Evolutionary conservation across 2,888 invertebrate genomes (phyloP).

Genomic region (Orchesellides sinensis): DNA sequence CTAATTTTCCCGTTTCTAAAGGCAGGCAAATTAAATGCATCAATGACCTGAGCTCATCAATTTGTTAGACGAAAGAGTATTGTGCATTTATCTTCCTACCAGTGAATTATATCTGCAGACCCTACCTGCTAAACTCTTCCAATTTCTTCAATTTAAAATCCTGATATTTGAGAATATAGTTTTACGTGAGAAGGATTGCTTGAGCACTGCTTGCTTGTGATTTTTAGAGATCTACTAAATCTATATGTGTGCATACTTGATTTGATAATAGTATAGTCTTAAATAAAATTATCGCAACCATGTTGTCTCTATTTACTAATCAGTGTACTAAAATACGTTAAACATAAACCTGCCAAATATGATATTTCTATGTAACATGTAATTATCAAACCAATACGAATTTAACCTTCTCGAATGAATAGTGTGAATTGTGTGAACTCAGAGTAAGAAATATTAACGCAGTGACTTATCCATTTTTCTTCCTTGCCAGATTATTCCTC

Average conservation of each 20-base stretch:
- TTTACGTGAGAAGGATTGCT: too few relatives aligned
- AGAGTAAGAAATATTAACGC: too few relatives aligned
- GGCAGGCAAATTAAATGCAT: not conserved
- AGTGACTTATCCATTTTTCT: not conserved
- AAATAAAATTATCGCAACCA: too few relatives aligned
- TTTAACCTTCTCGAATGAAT: too few relatives aligned
- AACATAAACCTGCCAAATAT: not conserved
- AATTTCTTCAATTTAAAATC: too few relatives aligned
- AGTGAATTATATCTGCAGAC: not conserved
- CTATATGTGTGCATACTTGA: too few relatives aligned
- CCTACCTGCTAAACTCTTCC: too few relatives aligned
- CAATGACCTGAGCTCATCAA: not conserved
- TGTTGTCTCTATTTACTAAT: not conserved
- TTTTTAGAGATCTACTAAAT: too few relatives aligned
- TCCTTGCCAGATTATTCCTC: not conserved
- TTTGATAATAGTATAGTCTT: too few relatives aligned
- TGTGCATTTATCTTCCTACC: not conserved
- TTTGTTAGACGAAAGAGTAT: not conserved
- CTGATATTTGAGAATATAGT: too few relatives aligned
- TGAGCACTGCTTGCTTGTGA: too few relatives aligned
- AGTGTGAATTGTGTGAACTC: too few relatives aligned
- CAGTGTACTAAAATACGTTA: not conserved
- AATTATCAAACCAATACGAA: not conserved
- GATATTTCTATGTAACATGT: not conserved
- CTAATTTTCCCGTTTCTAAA: not conserved